Conservation (phyloP, 2,113 vertebrate species). For the Neoarius graeffei region DNA sequence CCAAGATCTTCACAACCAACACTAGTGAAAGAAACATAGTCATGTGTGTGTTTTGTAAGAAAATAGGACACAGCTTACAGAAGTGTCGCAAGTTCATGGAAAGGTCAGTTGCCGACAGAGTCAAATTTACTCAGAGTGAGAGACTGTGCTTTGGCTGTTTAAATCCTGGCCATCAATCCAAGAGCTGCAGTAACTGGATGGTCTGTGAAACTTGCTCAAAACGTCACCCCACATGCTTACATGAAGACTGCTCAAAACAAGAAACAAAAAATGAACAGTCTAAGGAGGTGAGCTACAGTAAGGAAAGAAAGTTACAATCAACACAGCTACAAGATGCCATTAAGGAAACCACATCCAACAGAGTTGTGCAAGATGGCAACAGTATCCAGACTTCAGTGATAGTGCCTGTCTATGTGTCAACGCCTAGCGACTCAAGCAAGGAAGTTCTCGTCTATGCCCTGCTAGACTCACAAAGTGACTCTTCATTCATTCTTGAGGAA, state of each 20-base stretch:
- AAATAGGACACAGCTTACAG: no score
- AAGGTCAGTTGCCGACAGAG: no score
- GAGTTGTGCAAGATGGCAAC: constrained; percentile 45
- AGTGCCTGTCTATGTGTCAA: constrained; percentile 46
- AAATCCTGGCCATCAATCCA: no score
- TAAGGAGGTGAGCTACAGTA: neutral
- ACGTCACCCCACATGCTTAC: constrained; percentile 36
- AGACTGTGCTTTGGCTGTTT: no score
- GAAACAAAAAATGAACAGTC: constrained; percentile 23
- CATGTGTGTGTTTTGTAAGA: no score
- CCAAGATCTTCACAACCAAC: no score
- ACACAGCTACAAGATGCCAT: constrained; percentile 10
- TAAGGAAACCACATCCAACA: constrained; percentile 47
- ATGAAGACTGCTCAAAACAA: constrained; percentile 34
- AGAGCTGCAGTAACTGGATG: neutral
- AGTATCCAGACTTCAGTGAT: constrained; percentile 45
- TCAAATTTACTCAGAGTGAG: no score
- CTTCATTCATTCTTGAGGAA: constrained; percentile 50
- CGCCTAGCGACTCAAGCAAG: constrained; percentile 6
- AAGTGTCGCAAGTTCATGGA: no score
- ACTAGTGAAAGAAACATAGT: no score
- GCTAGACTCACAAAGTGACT: constrained; percentile 49
- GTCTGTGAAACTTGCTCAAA: constrained; percentile 40
- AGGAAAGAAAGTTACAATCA: neutral
- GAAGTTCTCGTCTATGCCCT: constrained; percentile 50